phyloP scores from a whole-genome alignment of 2,113 vertebrate genomes.

The Pangasianodon hypophthalmus region DNA sequence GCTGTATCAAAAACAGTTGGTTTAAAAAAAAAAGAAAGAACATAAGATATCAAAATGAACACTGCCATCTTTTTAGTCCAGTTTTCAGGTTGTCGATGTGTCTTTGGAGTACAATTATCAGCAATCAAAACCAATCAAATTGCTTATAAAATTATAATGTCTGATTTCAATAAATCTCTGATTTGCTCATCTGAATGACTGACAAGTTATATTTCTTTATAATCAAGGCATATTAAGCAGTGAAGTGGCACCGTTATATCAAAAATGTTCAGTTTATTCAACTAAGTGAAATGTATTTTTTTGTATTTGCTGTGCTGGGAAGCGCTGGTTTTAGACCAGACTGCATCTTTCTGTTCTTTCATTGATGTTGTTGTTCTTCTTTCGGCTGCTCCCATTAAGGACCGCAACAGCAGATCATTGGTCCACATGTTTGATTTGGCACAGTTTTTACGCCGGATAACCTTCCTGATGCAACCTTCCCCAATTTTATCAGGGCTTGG shows the following conservation, averaged over 20 bases:
- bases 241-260: not conserved
- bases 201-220: not conserved
- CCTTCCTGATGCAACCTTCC: too few species aligned
- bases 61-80: not conserved
- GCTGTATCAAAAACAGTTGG: too few species aligned
- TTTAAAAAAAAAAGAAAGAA: too few species aligned
- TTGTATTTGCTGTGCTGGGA: not conserved
- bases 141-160: not conserved
- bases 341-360: not conserved
- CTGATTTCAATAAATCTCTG: not conserved
- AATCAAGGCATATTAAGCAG: not conserved
- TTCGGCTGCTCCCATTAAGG: too few species aligned
- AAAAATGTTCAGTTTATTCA: not conserved
- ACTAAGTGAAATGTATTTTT: not conserved
- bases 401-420: too few species aligned
- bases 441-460: too few species aligned
- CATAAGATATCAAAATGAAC: not conserved
- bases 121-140: not conserved
- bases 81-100: not conserved
- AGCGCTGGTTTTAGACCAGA: not conserved
- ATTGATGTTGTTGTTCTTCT: not conserved
- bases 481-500: too few species aligned
- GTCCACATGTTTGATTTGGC: too few species aligned
- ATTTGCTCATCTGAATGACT: not conserved
- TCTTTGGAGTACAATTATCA: not conserved